Percentiles rank a stretch among this genome's conserved stretches.
phyloP scores from a whole-genome alignment of 2,113 vertebrate species.

The Corynorhinus townsendii region DNA sequence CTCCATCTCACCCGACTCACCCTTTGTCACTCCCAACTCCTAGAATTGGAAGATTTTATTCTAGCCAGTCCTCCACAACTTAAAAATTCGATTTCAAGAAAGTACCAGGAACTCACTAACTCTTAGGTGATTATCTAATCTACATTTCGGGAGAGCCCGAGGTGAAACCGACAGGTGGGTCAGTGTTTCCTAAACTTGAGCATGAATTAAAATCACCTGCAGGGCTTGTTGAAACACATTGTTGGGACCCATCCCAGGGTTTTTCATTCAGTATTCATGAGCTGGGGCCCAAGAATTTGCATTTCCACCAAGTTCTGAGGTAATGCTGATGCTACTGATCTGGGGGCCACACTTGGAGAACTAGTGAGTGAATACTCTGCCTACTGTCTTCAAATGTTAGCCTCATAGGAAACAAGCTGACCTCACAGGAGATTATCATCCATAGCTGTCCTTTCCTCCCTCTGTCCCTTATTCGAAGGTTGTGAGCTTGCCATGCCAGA shows the following conservation, averaged over 20 bases:
- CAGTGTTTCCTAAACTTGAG: neutral
- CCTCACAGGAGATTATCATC: neutral
- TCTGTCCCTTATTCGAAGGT: neutral
- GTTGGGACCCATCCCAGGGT: neutral
- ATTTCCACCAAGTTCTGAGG: neutral
- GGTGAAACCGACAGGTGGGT: neutral
- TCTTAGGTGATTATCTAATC: neutral
- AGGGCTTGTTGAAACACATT: neutral
- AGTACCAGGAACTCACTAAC: neutral
- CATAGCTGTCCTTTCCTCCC: neutral
- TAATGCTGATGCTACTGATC: neutral
- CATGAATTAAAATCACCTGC: neutral
- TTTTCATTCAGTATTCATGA: neutral
- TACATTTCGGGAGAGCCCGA: fast-evolving
- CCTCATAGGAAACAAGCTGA: neutral
- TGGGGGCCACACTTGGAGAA: neutral
- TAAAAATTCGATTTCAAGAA: neutral
- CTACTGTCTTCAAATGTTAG: neutral
- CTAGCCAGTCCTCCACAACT: neutral
- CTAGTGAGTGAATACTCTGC: neutral
- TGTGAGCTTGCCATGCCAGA: neutral
- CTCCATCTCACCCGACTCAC: too few species aligned
- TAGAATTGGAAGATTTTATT: neutral
- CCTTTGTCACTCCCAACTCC: neutral
- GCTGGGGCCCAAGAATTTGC: neutral